Conservation (phyloP, 2,797 vertebrate genomes). For the Bradypus variegatus region DNA sequence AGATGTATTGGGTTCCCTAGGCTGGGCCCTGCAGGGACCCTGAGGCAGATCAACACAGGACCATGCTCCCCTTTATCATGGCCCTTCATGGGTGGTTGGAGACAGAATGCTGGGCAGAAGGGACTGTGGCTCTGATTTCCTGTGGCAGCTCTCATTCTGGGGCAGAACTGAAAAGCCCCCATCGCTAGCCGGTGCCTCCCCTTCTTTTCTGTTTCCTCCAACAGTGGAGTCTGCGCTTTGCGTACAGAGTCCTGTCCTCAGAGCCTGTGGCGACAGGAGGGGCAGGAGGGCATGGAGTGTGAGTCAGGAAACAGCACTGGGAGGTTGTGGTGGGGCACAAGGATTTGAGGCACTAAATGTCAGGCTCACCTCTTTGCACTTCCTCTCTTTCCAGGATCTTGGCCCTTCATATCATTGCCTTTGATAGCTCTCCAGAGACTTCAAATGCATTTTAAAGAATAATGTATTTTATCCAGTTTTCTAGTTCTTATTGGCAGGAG, state of each 20-base stretch:
- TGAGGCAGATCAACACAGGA: neutral
- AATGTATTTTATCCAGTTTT: neutral
- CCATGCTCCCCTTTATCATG: no score
- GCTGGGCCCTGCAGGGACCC: neutral
- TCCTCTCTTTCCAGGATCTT: neutral
- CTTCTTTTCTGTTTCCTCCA: neutral
- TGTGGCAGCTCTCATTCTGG: neutral
- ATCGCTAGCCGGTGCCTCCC: rapidly evolving
- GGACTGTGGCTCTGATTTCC: neutral
- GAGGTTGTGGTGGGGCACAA: no score
- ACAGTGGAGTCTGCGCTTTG: neutral
- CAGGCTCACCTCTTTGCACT: neutral
- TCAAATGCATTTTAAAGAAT: neutral
- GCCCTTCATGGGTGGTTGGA: neutral
- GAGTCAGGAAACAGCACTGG: neutral
- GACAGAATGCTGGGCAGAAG: rapidly evolving
- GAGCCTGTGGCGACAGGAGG: neutral
- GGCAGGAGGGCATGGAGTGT: neutral
- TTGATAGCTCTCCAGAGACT: neutral
- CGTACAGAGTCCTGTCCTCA: neutral
- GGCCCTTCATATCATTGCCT: neutral
- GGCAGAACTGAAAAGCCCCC: neutral
- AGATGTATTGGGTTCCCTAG: no score
- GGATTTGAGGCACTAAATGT: no score
- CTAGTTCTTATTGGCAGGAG: neutral